Conservation (phyloP, 2,888 invertebrate species). For the Apomyelois bistriatella region DNA sequence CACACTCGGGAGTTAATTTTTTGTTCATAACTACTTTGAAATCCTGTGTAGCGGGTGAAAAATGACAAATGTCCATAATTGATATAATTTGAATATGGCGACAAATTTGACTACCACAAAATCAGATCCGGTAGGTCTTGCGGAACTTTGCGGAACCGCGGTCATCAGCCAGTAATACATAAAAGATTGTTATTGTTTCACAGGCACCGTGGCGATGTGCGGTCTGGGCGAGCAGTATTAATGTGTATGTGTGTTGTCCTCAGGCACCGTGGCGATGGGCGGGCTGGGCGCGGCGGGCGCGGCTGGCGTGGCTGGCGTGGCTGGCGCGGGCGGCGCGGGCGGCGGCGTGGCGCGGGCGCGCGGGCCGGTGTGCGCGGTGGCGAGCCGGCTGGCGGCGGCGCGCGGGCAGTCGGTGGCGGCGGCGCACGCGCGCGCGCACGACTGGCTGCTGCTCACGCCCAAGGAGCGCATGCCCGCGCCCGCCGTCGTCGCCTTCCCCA, state of each 20-base stretch:
- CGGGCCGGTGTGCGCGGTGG: conserved; percentile 63
- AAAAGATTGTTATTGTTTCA: too few species aligned
- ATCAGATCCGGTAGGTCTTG: too few species aligned
- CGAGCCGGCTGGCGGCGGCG: conserved; percentile 59
- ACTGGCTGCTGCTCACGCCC: conserved; percentile 87
- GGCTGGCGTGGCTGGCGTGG: conserved; percentile 60
- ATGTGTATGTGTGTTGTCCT: background rate
- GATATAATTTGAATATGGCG: too few species aligned
- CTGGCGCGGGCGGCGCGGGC: conserved; percentile 64
- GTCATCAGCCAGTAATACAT: too few species aligned
- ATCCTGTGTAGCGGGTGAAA: too few species aligned
- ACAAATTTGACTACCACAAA: too few species aligned
- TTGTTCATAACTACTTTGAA: too few species aligned
- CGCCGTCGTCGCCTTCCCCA: conserved; percentile 90
- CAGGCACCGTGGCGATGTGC: too few species aligned
- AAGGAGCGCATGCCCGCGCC: conserved; percentile 89
- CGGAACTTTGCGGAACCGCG: too few species aligned
- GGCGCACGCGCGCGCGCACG: conserved; percentile 73
- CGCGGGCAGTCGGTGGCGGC: conserved; percentile 49
- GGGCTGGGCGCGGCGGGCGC: conserved; percentile 73
- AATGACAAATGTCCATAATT: too few species aligned
- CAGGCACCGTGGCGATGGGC: conserved; percentile 79
- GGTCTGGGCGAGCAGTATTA: too few species aligned
- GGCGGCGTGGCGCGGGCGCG: conserved; percentile 58
- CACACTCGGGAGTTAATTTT: too few species aligned